Base-by-base conservation (phyloP, 2,888 invertebrate species). In the Chloroclystis v-ata region DNA sequence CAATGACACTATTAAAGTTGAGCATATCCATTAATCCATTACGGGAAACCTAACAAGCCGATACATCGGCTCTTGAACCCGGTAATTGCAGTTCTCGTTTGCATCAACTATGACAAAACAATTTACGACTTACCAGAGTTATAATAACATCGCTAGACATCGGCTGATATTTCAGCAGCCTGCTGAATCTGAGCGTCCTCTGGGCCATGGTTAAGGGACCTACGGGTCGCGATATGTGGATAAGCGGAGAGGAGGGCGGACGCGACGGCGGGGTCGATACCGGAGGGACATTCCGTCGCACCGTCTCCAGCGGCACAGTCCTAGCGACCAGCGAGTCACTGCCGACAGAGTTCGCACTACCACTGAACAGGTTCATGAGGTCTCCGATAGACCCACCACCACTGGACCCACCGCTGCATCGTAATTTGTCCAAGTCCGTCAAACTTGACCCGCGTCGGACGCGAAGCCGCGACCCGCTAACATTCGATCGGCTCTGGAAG, bases 301-400 rank as follows among this genome's bases (percentile, higher is more conserved):
- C 94, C 0, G 94, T 94, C 61, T 93, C 92, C 51, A 94, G 64
- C 0, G 94, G 94, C 40, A 94, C 92, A 20, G 92, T 91, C 61
- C 91, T 88, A 6, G 94, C 93, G 30, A 94, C 90, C 58, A 94
- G 75, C 37, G 91, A 91, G 61, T 94, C 94, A 74, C 93, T 93
- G 11, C 92, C 89, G 1, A 93, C 89, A 60, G 93, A 93, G 87
- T 91, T 92, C 52, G 89, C 91, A 67, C 91, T 92, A 28, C 92
- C 92, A 51, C 93, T 93, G 65, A 92, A 93, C 69, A 91, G 91
- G 74, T 94, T 94, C 94, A 94, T 94, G 62, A 94, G 79, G 72
- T 95, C 94, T 1, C 94, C 94, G 37, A 94, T 93, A 60, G 93
- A 93, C 11, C 92, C 92, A 12, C 89, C 84, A 2, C 84, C 81